Base-by-base conservation (phyloP, 2,113 vertebrate genomes). In the Prunella himalayana region DNA sequence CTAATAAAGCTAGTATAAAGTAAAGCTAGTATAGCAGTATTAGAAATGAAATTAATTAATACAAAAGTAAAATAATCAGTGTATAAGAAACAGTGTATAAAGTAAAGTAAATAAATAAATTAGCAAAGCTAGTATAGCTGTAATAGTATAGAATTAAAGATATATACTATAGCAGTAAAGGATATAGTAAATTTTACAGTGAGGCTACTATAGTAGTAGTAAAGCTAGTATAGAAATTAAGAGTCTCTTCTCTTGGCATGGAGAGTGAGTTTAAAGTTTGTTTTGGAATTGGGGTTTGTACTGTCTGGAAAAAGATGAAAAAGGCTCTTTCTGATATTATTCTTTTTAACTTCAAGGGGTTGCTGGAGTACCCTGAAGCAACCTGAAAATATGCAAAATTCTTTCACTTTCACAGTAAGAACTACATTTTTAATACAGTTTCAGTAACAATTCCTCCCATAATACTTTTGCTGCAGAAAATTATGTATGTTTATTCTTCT, bases 321-420 rank as follows among this genome's bases (percentile, higher is more conserved):
- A 92, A 91, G 30, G 2, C 18, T 86, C 7, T 83, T 76, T 82
- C 39, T 2, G 5, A 66, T 89, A 50, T 45, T 42, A 65, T 63
- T 88, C 89, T 96, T 89, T 89, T 88, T 90, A 94, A 94, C 35
- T 92, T 95, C 63, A 90, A 91, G 85, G 45, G 10, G 4, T 88
- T 92, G 50, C 85, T 95, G 75, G 64, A 77, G 84, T 80, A 68
- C 71, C 87, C 81, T 70, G 70, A 72, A 91, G 90, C 70, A 93
- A 63, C 71, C 15, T 91, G 90, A 91, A 91, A 94, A 85, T 85
- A 94, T 83, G 82, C 44, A 95, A 86, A 80, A 81, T 47, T 63
- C 61, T 92, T 83, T 91, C 84, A 79, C 77, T 53, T 81, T 82
- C 78, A 63, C 31, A 42, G 63, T 70, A 68, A 88, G 50, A 94